Evolutionary conservation across 2,797 vertebrate species (phyloP).

Genomic region (Taenioides sp.): DNA sequence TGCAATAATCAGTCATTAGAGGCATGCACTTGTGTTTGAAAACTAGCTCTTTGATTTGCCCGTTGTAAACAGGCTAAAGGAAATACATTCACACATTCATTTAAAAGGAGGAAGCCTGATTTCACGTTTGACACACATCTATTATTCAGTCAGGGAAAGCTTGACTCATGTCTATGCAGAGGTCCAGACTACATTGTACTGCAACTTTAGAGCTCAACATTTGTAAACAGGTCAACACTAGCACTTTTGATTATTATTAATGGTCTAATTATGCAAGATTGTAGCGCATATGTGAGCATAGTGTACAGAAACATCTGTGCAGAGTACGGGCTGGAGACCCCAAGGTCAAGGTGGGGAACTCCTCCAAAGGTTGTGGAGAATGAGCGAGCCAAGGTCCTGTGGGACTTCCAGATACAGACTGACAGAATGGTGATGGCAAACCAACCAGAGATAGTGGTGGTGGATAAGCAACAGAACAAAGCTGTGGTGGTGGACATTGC

Average conservation of each 20-base stretch:
- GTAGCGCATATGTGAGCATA: too few relatives aligned
- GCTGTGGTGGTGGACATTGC: too few relatives aligned
- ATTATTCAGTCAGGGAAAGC: constrained; percentile 44
- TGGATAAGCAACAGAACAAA: too few relatives aligned
- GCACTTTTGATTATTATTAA: neutral
- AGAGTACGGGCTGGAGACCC: too few relatives aligned
- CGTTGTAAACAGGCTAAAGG: constrained; percentile 47
- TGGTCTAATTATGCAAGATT: neutral
- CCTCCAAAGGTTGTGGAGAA: too few relatives aligned
- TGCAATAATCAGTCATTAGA: constrained; percentile 20
- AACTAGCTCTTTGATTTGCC: constrained; percentile 34
- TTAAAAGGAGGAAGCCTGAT: constrained; percentile 62
- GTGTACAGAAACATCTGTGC: too few relatives aligned
- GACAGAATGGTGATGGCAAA: too few relatives aligned
- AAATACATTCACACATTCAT: constrained; percentile 47
- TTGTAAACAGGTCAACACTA: neutral
- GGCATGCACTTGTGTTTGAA: constrained; percentile 22
- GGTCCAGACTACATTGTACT: constrained; percentile 36
- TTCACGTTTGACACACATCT: constrained; percentile 43
- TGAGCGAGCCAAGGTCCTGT: too few relatives aligned
- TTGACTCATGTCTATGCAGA: constrained; percentile 48
- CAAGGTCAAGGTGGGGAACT: too few relatives aligned
- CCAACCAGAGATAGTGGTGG: too few relatives aligned
- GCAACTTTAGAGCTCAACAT: constrained; percentile 4
- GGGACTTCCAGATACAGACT: too few relatives aligned